A percentile compares a stretch with the other conserved stretches of the same genome.
These are phyloP conservation scores for Macheiramphus alcinus DNA, from an alignment of 2,113 vertebrate species.

Conservation along the genomic window DNA sequence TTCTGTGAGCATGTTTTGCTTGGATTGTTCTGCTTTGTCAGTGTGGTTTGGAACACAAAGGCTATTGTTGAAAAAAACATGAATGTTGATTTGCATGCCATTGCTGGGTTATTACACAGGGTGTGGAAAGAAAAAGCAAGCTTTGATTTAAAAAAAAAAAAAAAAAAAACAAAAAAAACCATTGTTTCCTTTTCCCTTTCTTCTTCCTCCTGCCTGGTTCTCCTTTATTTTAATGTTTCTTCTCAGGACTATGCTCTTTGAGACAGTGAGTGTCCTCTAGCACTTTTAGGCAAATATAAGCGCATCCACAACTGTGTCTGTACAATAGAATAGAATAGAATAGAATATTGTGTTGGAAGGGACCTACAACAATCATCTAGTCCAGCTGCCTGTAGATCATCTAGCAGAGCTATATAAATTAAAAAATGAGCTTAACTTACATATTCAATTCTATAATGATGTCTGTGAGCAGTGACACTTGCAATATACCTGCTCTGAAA, in stretches of 20 bases:
- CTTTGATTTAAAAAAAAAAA: background rate
- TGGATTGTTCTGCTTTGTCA: slow-evolving; percentile 13
- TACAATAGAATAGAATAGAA: background rate
- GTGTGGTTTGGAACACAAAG: slow-evolving; percentile 41
- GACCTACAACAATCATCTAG: background rate
- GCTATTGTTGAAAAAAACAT: slow-evolving; percentile 39
- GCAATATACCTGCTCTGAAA: background rate
- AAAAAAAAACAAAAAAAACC: background rate
- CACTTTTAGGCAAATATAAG: background rate
- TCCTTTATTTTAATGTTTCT: background rate
- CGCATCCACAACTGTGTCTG: background rate
- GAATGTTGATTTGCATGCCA: slow-evolving; percentile 34
- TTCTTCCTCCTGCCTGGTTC: background rate
- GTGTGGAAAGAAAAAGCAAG: slow-evolving; percentile 21
- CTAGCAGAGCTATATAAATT: background rate
- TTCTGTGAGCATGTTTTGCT: background rate
- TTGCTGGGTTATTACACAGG: background rate
- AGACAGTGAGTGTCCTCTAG: background rate
- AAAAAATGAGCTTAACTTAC: background rate
- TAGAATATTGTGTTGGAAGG: background rate
- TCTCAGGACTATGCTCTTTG: background rate
- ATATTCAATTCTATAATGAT: background rate
- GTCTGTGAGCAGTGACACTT: background rate
- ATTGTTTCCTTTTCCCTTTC: slow-evolving; percentile 21
- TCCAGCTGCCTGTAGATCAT: background rate